A percentile compares a stretch with the other conserved stretches of the same genome.
phyloP scores from a whole-genome alignment of 2,888 invertebrate genomes.

The Gisinianus flammeolus region DNA sequence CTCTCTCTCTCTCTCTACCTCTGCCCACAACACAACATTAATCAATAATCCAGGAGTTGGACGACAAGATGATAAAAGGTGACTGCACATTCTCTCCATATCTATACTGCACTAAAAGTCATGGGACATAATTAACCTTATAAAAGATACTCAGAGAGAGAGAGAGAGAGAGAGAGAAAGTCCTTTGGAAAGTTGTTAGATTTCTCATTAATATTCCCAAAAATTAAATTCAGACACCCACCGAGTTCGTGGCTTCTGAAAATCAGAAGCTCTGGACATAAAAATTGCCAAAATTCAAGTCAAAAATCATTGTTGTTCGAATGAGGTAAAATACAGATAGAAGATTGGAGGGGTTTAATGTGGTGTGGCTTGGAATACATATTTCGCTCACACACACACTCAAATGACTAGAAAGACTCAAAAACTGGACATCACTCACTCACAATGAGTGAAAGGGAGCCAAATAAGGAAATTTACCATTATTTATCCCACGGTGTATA shows the following conservation, averaged over 20 bases:
- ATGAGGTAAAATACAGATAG: too few species aligned
- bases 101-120: background rate
- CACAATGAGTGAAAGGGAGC: background rate
- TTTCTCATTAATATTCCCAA: too few species aligned
- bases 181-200: too few species aligned
- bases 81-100: background rate
- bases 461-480: slow-evolving; percentile 12
- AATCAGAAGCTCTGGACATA: too few species aligned
- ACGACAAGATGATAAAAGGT: background rate
- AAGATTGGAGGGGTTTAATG: slow-evolving; percentile 35
- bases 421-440: background rate
- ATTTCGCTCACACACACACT: background rate
- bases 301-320: too few species aligned
- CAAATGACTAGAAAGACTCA: background rate
- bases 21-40: background rate
- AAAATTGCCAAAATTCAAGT: too few species aligned
- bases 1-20: background rate
- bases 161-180: too few species aligned
- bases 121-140: background rate
- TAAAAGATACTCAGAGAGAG: too few species aligned
- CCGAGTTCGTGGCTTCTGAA: too few species aligned
- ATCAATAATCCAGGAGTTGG: background rate
- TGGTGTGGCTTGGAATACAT: slow-evolving; percentile 2
- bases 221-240: too few species aligned
- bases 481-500: background rate